Percentiles rank a stretch among this genome's conserved stretches.
Conservation (phyloP, 2,113 vertebrate genomes). For the Phodopus roborovskii region DNA sequence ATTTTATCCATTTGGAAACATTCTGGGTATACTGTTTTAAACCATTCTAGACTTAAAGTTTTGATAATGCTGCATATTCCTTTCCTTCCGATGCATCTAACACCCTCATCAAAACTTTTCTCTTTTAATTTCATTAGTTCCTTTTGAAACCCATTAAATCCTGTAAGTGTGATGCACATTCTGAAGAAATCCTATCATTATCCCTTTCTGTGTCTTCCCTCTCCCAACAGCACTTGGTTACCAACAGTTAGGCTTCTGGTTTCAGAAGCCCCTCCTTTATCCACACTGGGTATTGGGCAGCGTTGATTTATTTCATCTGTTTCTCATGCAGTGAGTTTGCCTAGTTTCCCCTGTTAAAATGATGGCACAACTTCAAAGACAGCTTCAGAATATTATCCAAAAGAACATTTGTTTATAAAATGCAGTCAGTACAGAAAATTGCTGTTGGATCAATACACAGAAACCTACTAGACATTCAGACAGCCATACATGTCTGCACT, state of each 20-base stretch:
- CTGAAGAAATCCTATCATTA: not conserved
- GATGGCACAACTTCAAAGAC: not conserved
- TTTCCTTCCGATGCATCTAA: not conserved
- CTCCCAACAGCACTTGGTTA: not conserved
- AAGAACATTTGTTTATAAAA: not conserved
- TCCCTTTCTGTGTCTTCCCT: not conserved
- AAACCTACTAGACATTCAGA: not conserved
- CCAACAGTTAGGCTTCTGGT: not conserved
- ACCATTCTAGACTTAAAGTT: slow-evolving; percentile 20
- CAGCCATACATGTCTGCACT: not conserved
- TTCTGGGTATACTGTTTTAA: not conserved
- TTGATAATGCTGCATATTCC: not conserved
- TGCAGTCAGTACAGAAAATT: not conserved
- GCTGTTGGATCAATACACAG: not conserved
- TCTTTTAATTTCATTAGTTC: not conserved
- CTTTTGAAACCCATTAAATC: not conserved
- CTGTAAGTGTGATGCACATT: not conserved
- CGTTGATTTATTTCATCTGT: not conserved
- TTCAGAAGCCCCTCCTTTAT: not conserved
- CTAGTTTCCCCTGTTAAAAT: not conserved
- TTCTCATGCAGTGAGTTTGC: not conserved
- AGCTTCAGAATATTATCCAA: not conserved
- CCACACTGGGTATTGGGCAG: too few relatives aligned
- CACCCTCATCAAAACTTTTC: not conserved
- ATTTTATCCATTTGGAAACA: slow-evolving; percentile 38